Percentiles rank a stretch among this genome's conserved stretches.
Conservation (phyloP, 2,888 invertebrate genomes). For the Cosmorhoe ocellata region DNA sequence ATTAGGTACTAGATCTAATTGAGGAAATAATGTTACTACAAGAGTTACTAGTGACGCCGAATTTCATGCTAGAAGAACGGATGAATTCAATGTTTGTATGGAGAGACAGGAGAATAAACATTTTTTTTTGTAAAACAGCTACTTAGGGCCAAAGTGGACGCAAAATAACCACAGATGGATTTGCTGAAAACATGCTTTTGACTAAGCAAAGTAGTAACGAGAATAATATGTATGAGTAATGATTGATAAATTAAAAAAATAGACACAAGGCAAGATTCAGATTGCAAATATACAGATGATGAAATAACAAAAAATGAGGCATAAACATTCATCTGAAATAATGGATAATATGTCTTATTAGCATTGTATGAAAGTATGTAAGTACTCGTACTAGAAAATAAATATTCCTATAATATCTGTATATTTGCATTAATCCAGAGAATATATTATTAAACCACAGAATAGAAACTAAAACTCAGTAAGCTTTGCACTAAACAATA, state of each 20-base stretch:
- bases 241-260: constrained; percentile 11
- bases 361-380: no score
- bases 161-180: constrained; percentile 3
- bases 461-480: constrained; percentile 18
- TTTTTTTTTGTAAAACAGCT: constrained; percentile 7
- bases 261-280: constrained; percentile 15
- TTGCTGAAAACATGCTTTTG: constrained; percentile 15
- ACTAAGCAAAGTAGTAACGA: constrained; percentile 1
- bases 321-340: background rate
- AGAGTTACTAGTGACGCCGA: constrained; percentile 22
- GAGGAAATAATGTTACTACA: constrained; percentile 52
- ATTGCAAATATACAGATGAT: constrained; percentile 28
- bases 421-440: constrained; percentile 24
- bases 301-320: background rate
- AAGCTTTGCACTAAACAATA: constrained; percentile 49
- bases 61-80: constrained; percentile 6
- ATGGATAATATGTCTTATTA: background rate
- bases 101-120: background rate
- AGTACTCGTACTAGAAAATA: no score
- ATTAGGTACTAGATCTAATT: constrained; percentile 55
- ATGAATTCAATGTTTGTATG: constrained; percentile 4
- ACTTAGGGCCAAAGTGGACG: constrained; percentile 3
- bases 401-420: constrained; percentile 28
- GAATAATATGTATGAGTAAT: background rate
- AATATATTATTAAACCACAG: constrained; percentile 21